phyloP scores from a whole-genome alignment of 2,113 vertebrate species.

The Nycticorax nycticorax region DNA sequence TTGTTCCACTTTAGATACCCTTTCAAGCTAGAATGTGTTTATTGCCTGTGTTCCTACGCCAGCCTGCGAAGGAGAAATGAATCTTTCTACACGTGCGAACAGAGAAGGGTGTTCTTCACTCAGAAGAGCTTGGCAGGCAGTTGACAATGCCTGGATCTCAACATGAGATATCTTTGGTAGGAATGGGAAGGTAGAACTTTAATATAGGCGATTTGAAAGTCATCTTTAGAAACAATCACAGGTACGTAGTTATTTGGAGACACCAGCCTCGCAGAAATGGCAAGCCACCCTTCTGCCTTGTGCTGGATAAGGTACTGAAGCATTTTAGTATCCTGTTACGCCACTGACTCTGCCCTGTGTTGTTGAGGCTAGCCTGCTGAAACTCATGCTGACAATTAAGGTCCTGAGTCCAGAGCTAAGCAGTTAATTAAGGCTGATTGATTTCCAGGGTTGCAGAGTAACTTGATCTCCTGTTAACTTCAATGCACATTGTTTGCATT shows the following conservation, averaged over 20 bases:
- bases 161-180: background rate
- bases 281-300: background rate
- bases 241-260: background rate
- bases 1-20: background rate
- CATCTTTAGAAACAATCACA: background rate
- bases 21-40: background rate
- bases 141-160: background rate
- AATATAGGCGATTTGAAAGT: background rate
- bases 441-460: background rate
- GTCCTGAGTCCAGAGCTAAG: background rate
- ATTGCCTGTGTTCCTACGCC: background rate
- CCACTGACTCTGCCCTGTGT: background rate
- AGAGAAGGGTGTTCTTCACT: background rate
- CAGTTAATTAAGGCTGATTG: conserved; percentile 20
- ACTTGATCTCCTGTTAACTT: background rate
- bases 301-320: background rate
- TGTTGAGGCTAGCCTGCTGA: background rate
- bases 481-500: accelerated
- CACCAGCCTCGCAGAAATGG: background rate
- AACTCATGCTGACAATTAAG: background rate
- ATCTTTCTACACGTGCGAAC: background rate
- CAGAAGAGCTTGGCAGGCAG: background rate
- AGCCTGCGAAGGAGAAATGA: background rate
- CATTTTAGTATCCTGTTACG: background rate
- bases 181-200: background rate